Base-by-base conservation (phyloP, 2,797 vertebrate species). In the Columba guinea region DNA sequence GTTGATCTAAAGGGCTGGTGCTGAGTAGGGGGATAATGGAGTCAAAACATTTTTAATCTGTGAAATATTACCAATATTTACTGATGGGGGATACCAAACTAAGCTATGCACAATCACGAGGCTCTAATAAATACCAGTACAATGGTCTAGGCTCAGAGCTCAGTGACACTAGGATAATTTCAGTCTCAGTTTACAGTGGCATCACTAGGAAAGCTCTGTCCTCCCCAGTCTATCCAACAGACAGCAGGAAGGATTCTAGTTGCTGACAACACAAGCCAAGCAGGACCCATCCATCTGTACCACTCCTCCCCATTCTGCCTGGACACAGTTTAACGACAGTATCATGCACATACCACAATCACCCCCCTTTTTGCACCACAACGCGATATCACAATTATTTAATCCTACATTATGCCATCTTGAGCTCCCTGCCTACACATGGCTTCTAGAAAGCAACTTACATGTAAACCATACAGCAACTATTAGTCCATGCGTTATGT, bases 371-470 rank as follows among this genome's bases (percentile, higher is more conserved):
- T 22, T 94, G 85, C 70, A 78, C 60, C 24, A 24, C 84, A 88
- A 94, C 76, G 84, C 76, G 95, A 88, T 85, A 96, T 89, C 93
- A 96, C 86, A 74, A 73, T 93, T 96, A 97, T 89, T 97, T 96
- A 96, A 94, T 91, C 75, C 83, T 93, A 77, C 70, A 60, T 95
- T 91, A 92, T 94, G 92, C 70, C 58, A 93, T 46, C 56, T 35
- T 41, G 86, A 97, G 94, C 89, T 92, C 87, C 92, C 93, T 93
- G 82, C 94, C 97, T 77, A 95, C 11, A 20, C 52, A 28, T 30
- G 65, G 94, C 83, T 97, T 89, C 96, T 88, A 96, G 95, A 94
- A 96, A 95, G 71, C 68, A 82, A 97, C 81, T 90, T 78, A 39
- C 48, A 84, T 48, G 41, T 83, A 96, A 95, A 92, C 53, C 70